phyloP scores from a whole-genome alignment of 1,140 invertebrate species.

The Hormaphis cornu region DNA sequence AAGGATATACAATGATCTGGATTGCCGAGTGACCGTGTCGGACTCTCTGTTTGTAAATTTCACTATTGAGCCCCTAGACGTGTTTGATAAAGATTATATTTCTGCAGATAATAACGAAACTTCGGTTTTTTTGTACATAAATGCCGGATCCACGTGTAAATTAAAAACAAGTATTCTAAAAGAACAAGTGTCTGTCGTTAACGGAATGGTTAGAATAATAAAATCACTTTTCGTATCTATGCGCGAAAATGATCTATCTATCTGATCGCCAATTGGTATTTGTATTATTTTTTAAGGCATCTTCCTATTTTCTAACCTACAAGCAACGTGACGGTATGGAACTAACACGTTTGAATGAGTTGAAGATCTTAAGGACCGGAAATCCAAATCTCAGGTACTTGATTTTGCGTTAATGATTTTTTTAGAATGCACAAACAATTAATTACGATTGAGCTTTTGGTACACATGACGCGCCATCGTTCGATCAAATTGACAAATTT shows the following conservation, averaged over 20 bases:
- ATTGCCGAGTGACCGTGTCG: constrained; percentile 17
- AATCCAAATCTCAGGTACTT: constrained; percentile 17
- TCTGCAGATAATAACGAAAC: not conserved
- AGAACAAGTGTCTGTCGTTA: not conserved
- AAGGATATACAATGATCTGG: constrained; percentile 58
- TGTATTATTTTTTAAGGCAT: not conserved
- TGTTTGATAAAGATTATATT: not conserved
- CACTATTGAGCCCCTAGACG: not conserved
- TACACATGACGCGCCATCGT: no score
- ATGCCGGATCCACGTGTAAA: not conserved
- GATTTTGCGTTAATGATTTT: no score
- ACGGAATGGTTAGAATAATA: not conserved
- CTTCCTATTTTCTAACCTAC: not conserved
- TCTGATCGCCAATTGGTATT: no score
- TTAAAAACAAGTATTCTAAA: not conserved
- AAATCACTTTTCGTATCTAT: no score
- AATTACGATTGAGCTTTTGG: no score
- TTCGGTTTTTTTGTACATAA: not conserved
- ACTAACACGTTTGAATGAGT: not conserved
- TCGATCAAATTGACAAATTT: no score
- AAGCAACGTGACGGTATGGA: not conserved
- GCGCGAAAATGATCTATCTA: no score
- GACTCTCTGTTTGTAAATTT: constrained; percentile 37
- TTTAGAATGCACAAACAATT: no score
- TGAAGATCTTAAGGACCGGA: not conserved